A percentile compares a stretch with the other conserved stretches of the same genome.
Conservation (phyloP, 2,113 vertebrate genomes). For the Carassius gibelio region DNA sequence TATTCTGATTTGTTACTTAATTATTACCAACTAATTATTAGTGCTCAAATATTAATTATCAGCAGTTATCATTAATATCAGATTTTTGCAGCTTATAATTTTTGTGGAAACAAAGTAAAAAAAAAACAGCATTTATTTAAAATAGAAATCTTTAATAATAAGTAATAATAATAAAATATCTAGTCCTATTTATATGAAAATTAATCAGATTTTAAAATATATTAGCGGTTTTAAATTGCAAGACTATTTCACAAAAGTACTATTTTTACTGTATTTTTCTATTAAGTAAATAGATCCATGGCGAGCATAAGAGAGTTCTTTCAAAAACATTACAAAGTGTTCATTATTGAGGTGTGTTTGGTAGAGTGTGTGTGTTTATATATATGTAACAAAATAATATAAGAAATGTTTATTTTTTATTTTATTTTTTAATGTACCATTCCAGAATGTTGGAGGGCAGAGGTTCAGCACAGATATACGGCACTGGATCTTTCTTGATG, state of each 20-base stretch:
- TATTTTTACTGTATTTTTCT: background rate
- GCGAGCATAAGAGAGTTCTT: background rate
- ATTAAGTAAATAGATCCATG: background rate
- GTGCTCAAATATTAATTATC: no score
- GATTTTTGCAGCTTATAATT: no score
- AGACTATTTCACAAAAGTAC: background rate
- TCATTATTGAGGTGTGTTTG: background rate
- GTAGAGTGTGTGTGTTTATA: background rate
- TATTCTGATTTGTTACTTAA: background rate
- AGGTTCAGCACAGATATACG: constrained; percentile 97
- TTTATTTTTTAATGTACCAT: constrained; percentile 78
- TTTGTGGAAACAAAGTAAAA: no score
- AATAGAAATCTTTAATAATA: no score
- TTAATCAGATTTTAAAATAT: background rate
- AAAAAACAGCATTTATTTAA: no score
- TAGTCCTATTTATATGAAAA: no score
- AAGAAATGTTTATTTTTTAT: background rate
- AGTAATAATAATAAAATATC: no score
- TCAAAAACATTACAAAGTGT: background rate
- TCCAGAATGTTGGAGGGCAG: constrained; percentile 97
- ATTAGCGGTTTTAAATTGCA: background rate
- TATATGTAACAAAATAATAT: background rate
- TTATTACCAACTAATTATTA: no score
- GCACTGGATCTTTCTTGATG: constrained; percentile 98
- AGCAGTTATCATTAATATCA: no score